These are phyloP conservation scores for Capitulum mitella DNA, from an alignment of 2,888 invertebrate genomes.

Conservation along the genomic window DNA sequence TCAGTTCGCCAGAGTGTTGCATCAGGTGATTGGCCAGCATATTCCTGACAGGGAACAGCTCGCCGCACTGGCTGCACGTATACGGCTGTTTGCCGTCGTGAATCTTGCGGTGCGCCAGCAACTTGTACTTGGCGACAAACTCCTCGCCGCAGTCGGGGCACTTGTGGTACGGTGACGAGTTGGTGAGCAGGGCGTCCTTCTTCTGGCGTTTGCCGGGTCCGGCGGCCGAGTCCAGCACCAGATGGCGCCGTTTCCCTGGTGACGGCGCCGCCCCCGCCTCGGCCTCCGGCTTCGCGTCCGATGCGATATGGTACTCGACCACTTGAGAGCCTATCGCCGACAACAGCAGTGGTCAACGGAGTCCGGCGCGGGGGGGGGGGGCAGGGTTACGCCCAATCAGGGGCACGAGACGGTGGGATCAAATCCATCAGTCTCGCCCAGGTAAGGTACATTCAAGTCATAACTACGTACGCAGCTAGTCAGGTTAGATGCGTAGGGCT, in stretches of 20 bases:
- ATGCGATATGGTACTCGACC: not conserved
- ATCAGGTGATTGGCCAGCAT: slow-evolving; percentile 23
- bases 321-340: not conserved
- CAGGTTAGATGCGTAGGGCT: too few species aligned
- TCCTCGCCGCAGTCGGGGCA: slow-evolving; percentile 18
- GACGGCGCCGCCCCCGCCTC: not conserved
- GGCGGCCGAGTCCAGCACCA: not conserved
- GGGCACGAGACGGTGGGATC: too few species aligned
- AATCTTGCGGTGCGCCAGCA: slow-evolving; percentile 19
- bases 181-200: not conserved
- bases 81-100: slow-evolving; percentile 19
- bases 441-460: too few species aligned
- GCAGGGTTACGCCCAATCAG: not conserved
- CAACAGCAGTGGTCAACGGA: too few species aligned
- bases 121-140: slow-evolving; percentile 11
- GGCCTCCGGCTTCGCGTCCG: not conserved
- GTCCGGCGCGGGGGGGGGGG: not conserved
- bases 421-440: too few species aligned
- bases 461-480: too few species aligned
- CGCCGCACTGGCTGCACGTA: slow-evolving; percentile 8
- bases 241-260: not conserved
- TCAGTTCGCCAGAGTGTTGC: slow-evolving; percentile 18
- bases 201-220: not conserved
- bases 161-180: slow-evolving; percentile 8
- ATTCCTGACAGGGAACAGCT: slow-evolving; percentile 17